Evolutionary conservation across 1,140 invertebrate genomes (phyloP), one percentile per base, ranked within the genome.

Genomic region (Rhyzopertha dominica): DNA sequence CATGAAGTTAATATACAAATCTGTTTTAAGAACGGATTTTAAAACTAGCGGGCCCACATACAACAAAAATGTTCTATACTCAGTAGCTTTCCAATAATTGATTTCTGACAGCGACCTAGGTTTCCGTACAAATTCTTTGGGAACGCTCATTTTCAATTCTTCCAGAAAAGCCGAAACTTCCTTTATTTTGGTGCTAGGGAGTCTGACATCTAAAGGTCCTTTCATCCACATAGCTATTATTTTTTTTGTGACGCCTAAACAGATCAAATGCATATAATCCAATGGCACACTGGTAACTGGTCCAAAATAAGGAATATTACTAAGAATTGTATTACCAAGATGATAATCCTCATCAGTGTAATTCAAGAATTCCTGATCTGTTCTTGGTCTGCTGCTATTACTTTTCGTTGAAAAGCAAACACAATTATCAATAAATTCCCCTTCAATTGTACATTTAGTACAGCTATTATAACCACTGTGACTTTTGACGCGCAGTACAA

Each of bases 61-160:
- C 24, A 63, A 35, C 5, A 67, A 48, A 38, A 66, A 61, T 19
- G 49, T 47, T n/a, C 53, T 43, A 18, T 57, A 56, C 48, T 69
- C 62, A 5, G 63, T 60, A 2, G 58, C 60, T 53, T 67, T 67
- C 51, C 51, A 68, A n/a, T 46, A 39, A 16, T 53, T 48, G 9
- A 57, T 37, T 34, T 53, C 48, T 12, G 43, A 39, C 17, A 66
- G 47, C 16, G 16, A 7, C 40, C 61, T 37, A 14, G 55, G 56
- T 47, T 53, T 53, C 39, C 63, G 26, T 5, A 31, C 17, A 43
- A 51, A 51, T 47, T 51, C 43, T 17, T 12, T 12, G 3, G 47
- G 32, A 40, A n/a, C n/a, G n/a, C n/a, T n/a, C n/a, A n/a, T n/a
- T n/a, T n/a, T n/a, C n/a, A n/a, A n/a, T n/a, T n/a, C n/a, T n/a